Conservation (phyloP, 2,797 vertebrate genomes). For the Anabas testudineus region DNA sequence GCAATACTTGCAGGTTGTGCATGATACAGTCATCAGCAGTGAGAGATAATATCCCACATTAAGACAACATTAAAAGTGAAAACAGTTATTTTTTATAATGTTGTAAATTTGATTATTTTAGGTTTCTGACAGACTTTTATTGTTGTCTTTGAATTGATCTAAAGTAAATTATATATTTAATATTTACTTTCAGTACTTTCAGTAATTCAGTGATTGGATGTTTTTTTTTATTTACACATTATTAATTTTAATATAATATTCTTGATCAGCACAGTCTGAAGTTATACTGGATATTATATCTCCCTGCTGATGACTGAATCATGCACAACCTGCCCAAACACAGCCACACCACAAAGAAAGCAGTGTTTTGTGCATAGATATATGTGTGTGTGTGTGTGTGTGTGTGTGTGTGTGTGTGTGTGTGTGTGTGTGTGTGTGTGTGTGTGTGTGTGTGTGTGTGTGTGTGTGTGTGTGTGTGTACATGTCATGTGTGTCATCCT, state of each 20-base stretch:
- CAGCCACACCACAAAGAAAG: neutral
- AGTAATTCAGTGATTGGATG: no score
- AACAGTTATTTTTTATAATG: no score
- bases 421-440: slow-evolving; percentile 9
- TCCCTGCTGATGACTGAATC: neutral
- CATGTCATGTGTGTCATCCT: slow-evolving; percentile 23
- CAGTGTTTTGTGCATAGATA: neutral
- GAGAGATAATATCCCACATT: no score
- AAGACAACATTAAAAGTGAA: no score
- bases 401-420: no score
- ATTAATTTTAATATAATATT: neutral
- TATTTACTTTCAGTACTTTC: neutral
- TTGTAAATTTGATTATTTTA: no score
- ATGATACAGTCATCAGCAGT: no score
- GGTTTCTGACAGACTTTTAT: no score
- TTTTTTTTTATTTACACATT: neutral
- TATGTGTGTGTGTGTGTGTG: no score
- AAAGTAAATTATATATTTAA: neutral
- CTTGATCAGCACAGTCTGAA: neutral
- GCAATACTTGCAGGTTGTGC: no score
- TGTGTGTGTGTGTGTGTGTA: slow-evolving; percentile 7
- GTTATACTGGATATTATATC: slow-evolving; percentile 14
- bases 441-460: slow-evolving; percentile 3
- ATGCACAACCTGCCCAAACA: slow-evolving; percentile 20
- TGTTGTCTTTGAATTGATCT: no score